Base-by-base conservation (phyloP, 2,888 invertebrate species). In the Melinopterus prodromus region DNA sequence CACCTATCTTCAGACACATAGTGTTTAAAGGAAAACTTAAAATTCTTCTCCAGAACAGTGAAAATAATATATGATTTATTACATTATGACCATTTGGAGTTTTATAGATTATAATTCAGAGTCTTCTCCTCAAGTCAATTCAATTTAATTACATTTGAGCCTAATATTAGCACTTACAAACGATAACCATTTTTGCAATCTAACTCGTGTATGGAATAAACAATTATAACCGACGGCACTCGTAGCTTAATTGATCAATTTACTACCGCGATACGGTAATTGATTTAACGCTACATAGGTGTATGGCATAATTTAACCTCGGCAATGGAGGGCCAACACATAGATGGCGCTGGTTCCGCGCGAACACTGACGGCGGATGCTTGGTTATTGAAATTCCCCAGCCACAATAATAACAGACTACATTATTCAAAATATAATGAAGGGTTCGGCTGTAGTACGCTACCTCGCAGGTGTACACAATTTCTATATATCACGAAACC, bases 351-450 rank as follows among this genome's bases (percentile, higher is more conserved):
- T 53, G 53, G 53, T 53, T 53, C 53, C 53, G 1, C 53, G 53
- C 12, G 53, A 53, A 53, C 53, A 1, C 9, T 53, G 53, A 12
- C 53, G 53, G 53, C 12, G 53, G 53, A 53, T 53, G 53, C 53
- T 53, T 53, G 12, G 9, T 53, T 53, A 53, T 53, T 53, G 53
- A 53, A 53, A 53, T 53, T 9, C 53, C 53, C 12, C 53, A 53
- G 53, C 53, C 53, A 53, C 53, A 53, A 53, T 53, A 53, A 53
- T 53, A 53, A 53, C 53, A 12, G 2, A 53, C 53, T 53, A 53
- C 53, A 53, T 53, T 53, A 53, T 53, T 53, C 53, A 53, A 53
- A 53, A 53, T 53, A 53, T 53, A 53, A 53, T 53, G 53, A 53
- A 53, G 9, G 53, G 3, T 53, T 53, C 12, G 7, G 53, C 9